Evolutionary conservation across 2,888 invertebrate species (phyloP), one percentile per base, ranked within the genome.

Genomic region (Conistra vaccinii): DNA sequence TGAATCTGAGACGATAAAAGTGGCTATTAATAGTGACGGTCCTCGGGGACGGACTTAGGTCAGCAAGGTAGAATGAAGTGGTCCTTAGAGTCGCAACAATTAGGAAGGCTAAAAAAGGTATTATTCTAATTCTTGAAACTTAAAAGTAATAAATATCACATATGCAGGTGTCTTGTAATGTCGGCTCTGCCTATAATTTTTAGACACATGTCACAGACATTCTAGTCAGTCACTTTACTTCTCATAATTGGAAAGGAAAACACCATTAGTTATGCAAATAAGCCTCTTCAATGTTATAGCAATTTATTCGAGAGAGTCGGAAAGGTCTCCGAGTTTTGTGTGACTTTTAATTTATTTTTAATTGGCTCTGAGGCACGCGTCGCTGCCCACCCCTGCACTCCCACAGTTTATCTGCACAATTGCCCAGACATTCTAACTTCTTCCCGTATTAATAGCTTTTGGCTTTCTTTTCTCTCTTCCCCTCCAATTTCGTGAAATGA

Each of bases 301-400:
- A 75, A 79, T 83, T 83, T 76, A 72, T 76, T 73, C 29, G 12
- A 35, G 67, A 69, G 69, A 71, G 58, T 53, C 35, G 29, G 42
- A 63, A 53, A 51, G 53, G 26, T 63, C 66, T 26, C 32, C n/a
- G 61, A 70, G 80, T 74, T 80, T 85, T 74, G 85, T 75, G 77
- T 72, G 62, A 78, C 77, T 81, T 81, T 84, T 82, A 85, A 87
- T 87, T 82, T 80, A 82, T 80, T 80, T 85, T 85, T 82, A 85
- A 85, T 85, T 87, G 77, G 61, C 65, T 76, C 58, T 35, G 45
- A 45, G 48, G 66, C 71, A 77, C 76, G 75, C 73, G 74, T 78
- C 70, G 17, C 68, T 71, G 74, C 51, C 48, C 73, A 39, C 76
- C 80, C 76, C 57, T 62, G 58, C 69, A 58, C 62, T 29, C 32